These are phyloP conservation scores for Aplochiton taeniatus DNA, from an alignment of 2,797 vertebrate species.

Conservation along the genomic window DNA sequence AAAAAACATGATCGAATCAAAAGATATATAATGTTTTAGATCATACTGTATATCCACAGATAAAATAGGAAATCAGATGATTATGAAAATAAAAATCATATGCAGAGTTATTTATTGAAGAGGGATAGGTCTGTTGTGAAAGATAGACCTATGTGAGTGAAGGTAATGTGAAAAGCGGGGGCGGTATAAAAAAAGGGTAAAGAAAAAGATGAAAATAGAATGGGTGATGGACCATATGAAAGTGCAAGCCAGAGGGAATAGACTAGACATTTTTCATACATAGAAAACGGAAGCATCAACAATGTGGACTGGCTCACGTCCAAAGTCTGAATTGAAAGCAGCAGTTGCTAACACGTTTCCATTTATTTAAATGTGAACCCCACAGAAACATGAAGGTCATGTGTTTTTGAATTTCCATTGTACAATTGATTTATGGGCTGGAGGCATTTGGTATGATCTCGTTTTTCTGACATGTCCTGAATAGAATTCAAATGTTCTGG, in stretches of 20 bases:
- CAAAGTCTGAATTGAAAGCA: constrained; percentile 18
- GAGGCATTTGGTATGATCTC: neutral
- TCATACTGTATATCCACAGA: no score
- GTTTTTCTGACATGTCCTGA: no score
- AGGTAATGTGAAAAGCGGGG: no score
- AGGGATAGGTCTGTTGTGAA: no score
- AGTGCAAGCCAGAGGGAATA: constrained; percentile 2
- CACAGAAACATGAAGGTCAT: constrained; percentile 58
- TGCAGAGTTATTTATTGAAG: no score
- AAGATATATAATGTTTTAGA: no score
- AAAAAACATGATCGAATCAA: no score
- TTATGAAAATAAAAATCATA: no score
- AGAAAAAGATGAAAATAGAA: neutral
- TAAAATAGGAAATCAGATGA: no score
- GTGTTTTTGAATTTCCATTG: constrained; percentile 46
- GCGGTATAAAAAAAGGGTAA: neutral
- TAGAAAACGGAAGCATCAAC: constrained; percentile 52
- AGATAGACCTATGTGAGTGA: no score
- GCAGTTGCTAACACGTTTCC: constrained; percentile 15
- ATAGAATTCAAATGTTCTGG: no score
- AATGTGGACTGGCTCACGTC: constrained; percentile 18
- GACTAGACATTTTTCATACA: constrained; percentile 51
- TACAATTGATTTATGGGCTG: constrained; percentile 39
- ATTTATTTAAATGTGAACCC: constrained; percentile 51
- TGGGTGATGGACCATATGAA: no score